phyloP scores from a whole-genome alignment of 2,797 vertebrate species.

The Hirundo rustica region DNA sequence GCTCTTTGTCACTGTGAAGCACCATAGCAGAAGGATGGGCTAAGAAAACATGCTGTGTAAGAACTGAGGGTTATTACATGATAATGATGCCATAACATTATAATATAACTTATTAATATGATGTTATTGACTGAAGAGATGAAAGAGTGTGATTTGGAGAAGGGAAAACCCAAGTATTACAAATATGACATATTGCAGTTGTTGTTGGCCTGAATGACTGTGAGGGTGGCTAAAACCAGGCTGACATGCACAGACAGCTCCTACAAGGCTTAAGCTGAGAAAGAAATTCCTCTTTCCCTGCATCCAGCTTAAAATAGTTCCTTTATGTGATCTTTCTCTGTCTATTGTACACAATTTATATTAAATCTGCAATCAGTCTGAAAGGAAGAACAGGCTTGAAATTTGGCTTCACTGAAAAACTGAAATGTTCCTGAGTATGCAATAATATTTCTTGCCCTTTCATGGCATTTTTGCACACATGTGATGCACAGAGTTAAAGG shows the following conservation, averaged over 20 bases:
- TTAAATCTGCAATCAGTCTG: background rate
- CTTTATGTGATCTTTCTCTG: background rate
- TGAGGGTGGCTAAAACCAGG: background rate
- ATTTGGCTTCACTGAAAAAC: background rate
- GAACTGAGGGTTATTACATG: background rate
- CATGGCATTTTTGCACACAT: background rate
- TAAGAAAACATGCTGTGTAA: background rate
- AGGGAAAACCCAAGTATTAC: background rate
- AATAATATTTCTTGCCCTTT: background rate
- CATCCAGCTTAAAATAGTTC: background rate
- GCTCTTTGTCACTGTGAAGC: background rate
- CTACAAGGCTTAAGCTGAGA: background rate
- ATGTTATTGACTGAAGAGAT: background rate
- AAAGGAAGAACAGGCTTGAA: background rate
- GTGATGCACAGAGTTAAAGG: background rate
- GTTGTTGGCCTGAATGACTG: background rate
- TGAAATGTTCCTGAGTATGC: background rate
- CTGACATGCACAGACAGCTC: background rate
- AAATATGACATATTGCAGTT: background rate
- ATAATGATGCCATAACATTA: background rate
- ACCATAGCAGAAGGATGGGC: background rate
- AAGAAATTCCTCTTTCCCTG: background rate
- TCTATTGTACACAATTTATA: background rate
- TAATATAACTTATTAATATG: background rate
- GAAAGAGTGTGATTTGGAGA: background rate